phyloP scores from a whole-genome alignment of 2,113 vertebrate species.

The Mormyrus lacerda region DNA sequence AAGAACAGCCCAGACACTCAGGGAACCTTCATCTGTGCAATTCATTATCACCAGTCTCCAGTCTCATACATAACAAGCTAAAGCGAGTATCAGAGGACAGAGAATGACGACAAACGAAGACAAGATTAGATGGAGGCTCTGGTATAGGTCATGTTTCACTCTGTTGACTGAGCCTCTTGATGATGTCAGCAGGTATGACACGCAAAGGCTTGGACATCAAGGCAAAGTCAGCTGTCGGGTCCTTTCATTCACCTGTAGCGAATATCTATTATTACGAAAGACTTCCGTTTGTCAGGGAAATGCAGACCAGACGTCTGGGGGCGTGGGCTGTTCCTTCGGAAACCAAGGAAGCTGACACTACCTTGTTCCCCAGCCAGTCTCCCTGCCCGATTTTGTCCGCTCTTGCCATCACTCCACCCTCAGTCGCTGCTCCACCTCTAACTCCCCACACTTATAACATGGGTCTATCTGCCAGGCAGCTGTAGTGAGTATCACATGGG shows the following conservation, averaged over 20 bases:
- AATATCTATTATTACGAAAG: neutral
- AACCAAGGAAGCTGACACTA: neutral
- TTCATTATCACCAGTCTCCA: neutral
- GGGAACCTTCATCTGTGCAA: neutral
- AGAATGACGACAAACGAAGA: neutral
- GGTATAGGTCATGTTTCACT: neutral
- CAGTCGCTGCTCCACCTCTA: neutral
- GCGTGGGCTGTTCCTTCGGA: neutral
- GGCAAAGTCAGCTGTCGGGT: neutral
- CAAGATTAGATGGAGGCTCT: neutral
- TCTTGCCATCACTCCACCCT: neutral
- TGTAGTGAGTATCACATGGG: neutral
- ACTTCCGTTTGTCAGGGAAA: neutral
- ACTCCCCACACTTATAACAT: neutral
- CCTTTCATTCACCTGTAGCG: neutral
- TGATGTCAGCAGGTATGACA: neutral
- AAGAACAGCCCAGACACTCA: neutral
- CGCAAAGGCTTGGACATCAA: neutral
- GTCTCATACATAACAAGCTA: neutral
- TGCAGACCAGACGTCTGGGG: neutral
- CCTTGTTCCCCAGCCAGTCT: neutral
- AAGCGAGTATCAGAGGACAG: neutral
- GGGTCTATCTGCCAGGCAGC: neutral
- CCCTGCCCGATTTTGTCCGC: neutral
- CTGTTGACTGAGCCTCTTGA: neutral